A percentile compares a stretch with the other conserved stretches of the same genome.
These are phyloP conservation scores for Carettochelys insculpta DNA, from an alignment of 2,113 vertebrate species.

Conservation along the genomic window DNA sequence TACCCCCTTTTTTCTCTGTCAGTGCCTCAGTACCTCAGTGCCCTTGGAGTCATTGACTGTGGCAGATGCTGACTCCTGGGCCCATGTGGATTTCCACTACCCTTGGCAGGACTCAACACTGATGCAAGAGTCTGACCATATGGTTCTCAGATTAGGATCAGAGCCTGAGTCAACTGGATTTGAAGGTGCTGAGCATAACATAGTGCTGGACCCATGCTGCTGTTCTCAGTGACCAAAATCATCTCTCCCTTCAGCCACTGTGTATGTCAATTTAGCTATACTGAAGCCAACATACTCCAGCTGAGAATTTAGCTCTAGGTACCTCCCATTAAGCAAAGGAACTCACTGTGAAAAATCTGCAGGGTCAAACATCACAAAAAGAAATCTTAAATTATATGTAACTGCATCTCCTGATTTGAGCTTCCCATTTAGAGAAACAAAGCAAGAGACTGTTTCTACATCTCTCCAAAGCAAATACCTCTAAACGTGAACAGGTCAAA, in stretches of 20 bases:
- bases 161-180: background rate
- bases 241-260: background rate
- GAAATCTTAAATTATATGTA: background rate
- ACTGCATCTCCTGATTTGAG: background rate
- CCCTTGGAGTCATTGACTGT: no score
- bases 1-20: no score
- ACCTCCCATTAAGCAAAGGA: background rate
- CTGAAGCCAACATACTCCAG: background rate
- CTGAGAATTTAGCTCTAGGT: background rate
- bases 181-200: background rate
- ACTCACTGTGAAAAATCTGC: background rate
- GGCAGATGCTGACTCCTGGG: no score
- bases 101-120: background rate
- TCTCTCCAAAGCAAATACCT: background rate
- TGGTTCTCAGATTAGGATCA: background rate
- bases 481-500: background rate
- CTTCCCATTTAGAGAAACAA: background rate
- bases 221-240: background rate
- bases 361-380: background rate
- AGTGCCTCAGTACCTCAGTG: no score
- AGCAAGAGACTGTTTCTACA: background rate
- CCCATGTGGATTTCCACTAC: background rate
- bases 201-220: background rate
- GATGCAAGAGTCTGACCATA: background rate
- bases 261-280: background rate